Conservation (phyloP, 2,113 vertebrate species). For the Cinclus mexicanus region DNA sequence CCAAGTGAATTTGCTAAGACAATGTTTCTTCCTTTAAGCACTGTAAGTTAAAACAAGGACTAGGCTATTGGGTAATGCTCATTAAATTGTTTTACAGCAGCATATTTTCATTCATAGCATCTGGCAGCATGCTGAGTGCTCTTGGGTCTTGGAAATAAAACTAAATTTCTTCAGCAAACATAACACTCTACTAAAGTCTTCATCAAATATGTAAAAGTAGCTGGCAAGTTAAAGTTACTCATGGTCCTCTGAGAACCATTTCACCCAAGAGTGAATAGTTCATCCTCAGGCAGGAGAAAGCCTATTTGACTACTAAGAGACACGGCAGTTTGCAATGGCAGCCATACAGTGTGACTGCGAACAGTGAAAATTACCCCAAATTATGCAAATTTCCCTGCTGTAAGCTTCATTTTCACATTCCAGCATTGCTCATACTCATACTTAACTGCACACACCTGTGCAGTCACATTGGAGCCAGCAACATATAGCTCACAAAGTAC, state of each 20-base stretch:
- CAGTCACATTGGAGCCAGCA: neutral
- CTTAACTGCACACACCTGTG: constrained; percentile 18
- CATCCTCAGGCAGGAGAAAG: constrained; percentile 16
- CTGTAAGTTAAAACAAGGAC: constrained; percentile 35
- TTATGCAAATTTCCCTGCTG: neutral
- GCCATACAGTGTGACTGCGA: neutral
- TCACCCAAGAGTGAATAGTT: constrained; percentile 16
- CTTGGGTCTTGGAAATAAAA: constrained; percentile 18
- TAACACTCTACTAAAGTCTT: constrained; percentile 19
- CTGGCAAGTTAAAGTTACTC: neutral
- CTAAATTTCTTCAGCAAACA: constrained; percentile 30
- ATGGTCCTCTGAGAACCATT: neutral
- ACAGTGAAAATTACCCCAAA: neutral
- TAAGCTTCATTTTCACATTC: constrained; percentile 4
- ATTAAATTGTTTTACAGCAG: constrained; percentile 42
- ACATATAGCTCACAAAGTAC: neutral
- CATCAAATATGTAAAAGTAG: constrained; percentile 40
- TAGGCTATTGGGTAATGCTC: constrained; percentile 30
- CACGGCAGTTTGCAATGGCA: neutral
- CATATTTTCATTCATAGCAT: constrained; percentile 14
- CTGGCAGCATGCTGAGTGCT: neutral
- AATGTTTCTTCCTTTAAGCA: constrained; percentile 49
- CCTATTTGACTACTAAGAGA: neutral
- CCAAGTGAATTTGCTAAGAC: constrained; percentile 57
- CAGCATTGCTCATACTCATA: neutral